Conservation (phyloP, 2,888 invertebrate genomes). For the Lymantria monacha region DNA sequence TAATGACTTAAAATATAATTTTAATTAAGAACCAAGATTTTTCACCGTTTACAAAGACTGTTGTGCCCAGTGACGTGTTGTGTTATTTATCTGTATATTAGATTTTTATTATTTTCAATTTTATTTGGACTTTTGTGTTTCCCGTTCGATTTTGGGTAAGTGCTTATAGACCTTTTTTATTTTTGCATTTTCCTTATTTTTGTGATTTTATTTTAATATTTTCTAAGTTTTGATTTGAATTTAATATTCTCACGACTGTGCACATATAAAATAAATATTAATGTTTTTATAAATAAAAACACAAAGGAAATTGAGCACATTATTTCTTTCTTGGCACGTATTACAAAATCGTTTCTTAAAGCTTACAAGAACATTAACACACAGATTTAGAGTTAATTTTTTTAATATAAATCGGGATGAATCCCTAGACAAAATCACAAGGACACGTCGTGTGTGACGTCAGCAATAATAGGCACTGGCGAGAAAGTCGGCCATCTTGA, state of each 20-base stretch:
- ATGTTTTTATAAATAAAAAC: slow-evolving; percentile 13
- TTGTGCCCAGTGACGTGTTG: slow-evolving; percentile 78
- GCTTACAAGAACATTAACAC: slow-evolving; percentile 26
- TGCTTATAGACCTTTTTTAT: slow-evolving; percentile 45
- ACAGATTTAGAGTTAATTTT: slow-evolving; percentile 35
- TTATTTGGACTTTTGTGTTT: slow-evolving; percentile 69
- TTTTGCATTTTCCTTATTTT: slow-evolving; percentile 22
- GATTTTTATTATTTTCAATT: slow-evolving; percentile 37
- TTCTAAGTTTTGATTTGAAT: slow-evolving; percentile 4
- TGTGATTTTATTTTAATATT: slow-evolving; percentile 6
- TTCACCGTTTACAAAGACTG: slow-evolving; percentile 57
- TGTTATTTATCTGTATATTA: slow-evolving; percentile 59
- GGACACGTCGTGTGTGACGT: slow-evolving; percentile 80
- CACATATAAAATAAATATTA: background rate
- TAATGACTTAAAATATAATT: slow-evolving; percentile 57
- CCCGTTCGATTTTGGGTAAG: slow-evolving; percentile 63
- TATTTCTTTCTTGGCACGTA: slow-evolving; percentile 6
- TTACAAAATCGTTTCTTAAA: slow-evolving; percentile 7
- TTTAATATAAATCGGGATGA: slow-evolving; percentile 37
- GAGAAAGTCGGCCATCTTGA: slow-evolving; percentile 80
- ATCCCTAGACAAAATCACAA: slow-evolving; percentile 62
- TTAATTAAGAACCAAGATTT: slow-evolving; percentile 55
- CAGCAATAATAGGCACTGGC: slow-evolving; percentile 75
- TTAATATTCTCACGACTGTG: background rate
- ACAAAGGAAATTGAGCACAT: slow-evolving; percentile 22